Evolutionary conservation across 1,140 invertebrate genomes (phyloP), one percentile per base, ranked within the genome.

Genomic region (Periplaneta americana): DNA sequence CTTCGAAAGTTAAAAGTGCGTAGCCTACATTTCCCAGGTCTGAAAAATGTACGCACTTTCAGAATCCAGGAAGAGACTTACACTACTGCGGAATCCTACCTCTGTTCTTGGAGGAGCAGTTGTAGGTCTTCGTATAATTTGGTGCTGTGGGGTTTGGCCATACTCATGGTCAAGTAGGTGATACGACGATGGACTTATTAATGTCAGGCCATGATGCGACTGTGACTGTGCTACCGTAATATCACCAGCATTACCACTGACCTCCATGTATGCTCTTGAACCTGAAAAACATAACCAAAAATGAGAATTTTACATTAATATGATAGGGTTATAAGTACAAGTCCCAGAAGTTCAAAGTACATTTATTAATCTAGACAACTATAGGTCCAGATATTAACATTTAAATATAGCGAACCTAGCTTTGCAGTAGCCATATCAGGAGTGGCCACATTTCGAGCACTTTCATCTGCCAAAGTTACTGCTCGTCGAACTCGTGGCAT

Each of bases 81-180:
- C n/a, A n/a, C n/a, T n/a, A n/a, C n/a, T n/a, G n/a, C n/a, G n/a
- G 34, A 77, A 74, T 82, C 74, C 84, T 87, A 91, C 90, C 87
- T 91, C 90, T 83, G 91, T 87, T 85, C 90, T 84, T 57, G 89
- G 87, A 77, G 89, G 88, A 84, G 90, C 88, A 84, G 89, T 89
- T 77, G 88, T 86, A 57, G 87, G 87, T 85, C 88, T 87, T 83
- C 90, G 88, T 85, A 93, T 91, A 84, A 94, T 91, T 88, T 95
- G 92, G 86, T 93, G 92, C 87, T 93, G 92, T 85, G 94, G 94
- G 79, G 94, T 95, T 83, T 94, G 94, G 75, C 94, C 94, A 88
- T 96, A 96, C 82, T 94, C 95, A 87, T 96, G 95, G 88, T 96
- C 95, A 82, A 95, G 90, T 82, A 96, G 91, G 88, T 96, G 95